Base-by-base conservation (phyloP, 2,888 invertebrate genomes). In the Mythimna impura region DNA sequence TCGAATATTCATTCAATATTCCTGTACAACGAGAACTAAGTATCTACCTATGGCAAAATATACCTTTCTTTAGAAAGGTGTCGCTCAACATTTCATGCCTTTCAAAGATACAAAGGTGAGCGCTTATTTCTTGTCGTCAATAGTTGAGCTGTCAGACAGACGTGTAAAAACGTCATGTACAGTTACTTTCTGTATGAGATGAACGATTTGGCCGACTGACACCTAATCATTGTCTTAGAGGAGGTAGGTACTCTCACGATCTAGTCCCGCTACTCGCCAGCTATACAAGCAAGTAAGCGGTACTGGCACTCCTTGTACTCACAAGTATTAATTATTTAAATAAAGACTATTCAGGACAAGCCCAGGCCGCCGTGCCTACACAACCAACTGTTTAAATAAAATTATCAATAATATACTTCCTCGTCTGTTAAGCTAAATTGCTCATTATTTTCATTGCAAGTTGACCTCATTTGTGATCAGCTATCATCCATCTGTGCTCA, bases 141-240 rank as follows among this genome's bases (percentile, higher is more conserved):
- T 89, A 86, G 86, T 86, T 81, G 71, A 82, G 78, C 82, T 87
- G 88, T 88, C 88, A 87, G 86, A 87, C 88, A 87, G 86, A 87
- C 82, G 78, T 80, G 84, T 85, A 80, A 88, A 89, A 89, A 86
- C 89, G 87, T 90, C 89, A 87, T 76, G 87, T 91, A 94, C 94
- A 93, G 94, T 94, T 94, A 94, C 82, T 86, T 84, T 86, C 88
- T 90, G 86, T 89, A 74, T 85, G 84, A 91, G 89, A 92, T 89
- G 91, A 93, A 89, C 89, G 88, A 91, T 89, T 74, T 91, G 94
- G 88, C 94, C 94, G 89, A 95, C 95, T 95, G 91, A 93, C 94
- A 94, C 87, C 91, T 91, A 91, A 86, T 86, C 71, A 93, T 93
- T 94, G 94, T 93, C 90, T 92, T 81, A 82, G 50, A 52, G 85